These are phyloP conservation scores for Lepidurus packardi DNA, from an alignment of 1,140 invertebrate genomes.

Conservation along the genomic window DNA sequence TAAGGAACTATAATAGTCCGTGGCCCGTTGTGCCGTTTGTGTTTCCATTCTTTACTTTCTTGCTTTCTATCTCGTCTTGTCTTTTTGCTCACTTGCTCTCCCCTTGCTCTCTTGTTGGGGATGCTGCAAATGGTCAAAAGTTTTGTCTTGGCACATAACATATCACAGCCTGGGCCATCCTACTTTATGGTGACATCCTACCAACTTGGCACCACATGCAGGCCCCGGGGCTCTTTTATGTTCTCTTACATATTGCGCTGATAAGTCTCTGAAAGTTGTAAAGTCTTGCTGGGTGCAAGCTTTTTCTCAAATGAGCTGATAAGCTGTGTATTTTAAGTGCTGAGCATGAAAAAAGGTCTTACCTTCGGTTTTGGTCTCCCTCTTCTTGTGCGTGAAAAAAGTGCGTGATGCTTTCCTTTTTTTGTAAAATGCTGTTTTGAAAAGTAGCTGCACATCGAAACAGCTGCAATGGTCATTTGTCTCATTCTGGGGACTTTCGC, in stretches of 20 bases:
- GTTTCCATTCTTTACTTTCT: neutral
- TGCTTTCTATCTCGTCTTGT: neutral
- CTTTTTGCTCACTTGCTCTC: neutral
- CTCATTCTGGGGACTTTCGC: neutral
- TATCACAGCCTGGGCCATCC: neutral
- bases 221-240: neutral
- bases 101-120: neutral
- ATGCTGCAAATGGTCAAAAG: neutral
- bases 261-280: neutral
- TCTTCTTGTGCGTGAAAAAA: neutral
- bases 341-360: too few relatives aligned
- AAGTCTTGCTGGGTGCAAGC: neutral
- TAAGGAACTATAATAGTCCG: neutral
- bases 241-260: conserved; percentile 1
- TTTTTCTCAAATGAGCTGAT: neutral
- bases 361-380: too few relatives aligned
- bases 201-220: conserved; percentile 7
- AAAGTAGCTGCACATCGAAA: neutral
- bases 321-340: neutral
- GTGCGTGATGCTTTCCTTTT: neutral
- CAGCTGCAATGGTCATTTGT: conserved; percentile 5
- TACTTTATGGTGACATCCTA: conserved; percentile 8
- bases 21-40: neutral
- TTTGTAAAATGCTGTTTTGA: neutral
- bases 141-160: neutral